Evolutionary conservation across 2,888 invertebrate species (phyloP), one percentile per base, ranked within the genome.

Genomic region (Netelia virgata): DNA sequence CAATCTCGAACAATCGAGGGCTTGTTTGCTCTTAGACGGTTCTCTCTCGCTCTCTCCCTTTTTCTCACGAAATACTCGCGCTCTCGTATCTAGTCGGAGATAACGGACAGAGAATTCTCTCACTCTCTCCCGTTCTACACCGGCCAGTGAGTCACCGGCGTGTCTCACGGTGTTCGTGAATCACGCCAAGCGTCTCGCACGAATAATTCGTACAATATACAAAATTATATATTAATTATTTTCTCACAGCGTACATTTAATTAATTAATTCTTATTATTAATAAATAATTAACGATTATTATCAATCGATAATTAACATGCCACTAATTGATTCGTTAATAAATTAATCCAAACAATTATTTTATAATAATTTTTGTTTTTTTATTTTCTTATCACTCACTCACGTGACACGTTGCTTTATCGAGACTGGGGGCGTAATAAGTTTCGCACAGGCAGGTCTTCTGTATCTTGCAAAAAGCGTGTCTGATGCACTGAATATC

Each of bases 401-500:
- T 91, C 43, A 90, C 89, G 57, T 88, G 87, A 72, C 91, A 91
- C 70, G 72, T 86, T 3, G 87, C 57, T 8, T 64, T 84, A 23
- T 91, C 91, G 3, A 84, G 70, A 55, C 81, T 86, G 1, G 90
- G 90, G 3, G 89, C 76, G 8, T 90, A 89, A 74, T 83, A 87
- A 2, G 85, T 83, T 11, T 91, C 89, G 82, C 91, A 91, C 0
- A 82, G 36, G 41, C 91, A 91, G 2, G 77, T 88, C 14, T 41
- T 72, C 75, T 91, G 91, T 3, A 55, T 69, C 8, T 88, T 84
- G 18, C 91, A 91, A 66, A 86, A 91, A 6, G 91, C 89, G 23
- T 90, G 61, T 1, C 70, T 3, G 20, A 91, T 89, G 76, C 91
- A 91, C 59, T 91, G 83, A 10, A 76, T 16, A 59, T 91, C 91